Percentiles rank a stretch among this genome's conserved stretches.
These are phyloP conservation scores for Creontiades dilutus DNA, from an alignment of 2,888 invertebrate genomes.

Conservation along the genomic window DNA sequence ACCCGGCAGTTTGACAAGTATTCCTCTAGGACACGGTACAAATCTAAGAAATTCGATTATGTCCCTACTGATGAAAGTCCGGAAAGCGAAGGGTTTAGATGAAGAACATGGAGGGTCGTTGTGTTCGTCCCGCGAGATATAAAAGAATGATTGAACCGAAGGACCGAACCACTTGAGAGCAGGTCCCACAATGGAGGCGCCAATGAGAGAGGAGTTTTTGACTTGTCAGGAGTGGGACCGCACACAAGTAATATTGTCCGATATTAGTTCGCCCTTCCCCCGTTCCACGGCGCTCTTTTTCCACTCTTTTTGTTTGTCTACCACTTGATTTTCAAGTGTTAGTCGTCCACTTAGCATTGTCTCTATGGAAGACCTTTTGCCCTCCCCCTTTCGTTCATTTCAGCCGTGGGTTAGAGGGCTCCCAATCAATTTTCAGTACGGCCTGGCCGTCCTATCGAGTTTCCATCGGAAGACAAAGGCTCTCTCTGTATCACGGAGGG, in stretches of 20 bases:
- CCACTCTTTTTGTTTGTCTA: conserved; percentile 69
- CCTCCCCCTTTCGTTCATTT: conserved; percentile 56
- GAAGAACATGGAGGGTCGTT: not conserved
- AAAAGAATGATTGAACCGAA: conserved; percentile 52
- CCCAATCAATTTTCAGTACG: conserved; percentile 65
- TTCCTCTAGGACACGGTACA: too few species aligned
- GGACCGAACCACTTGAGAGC: conserved; percentile 65
- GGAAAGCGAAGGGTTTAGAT: not conserved
- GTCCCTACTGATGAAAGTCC: too few species aligned
- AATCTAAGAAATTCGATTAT: too few species aligned
- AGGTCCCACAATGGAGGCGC: conserved; percentile 71
- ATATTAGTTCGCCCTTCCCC: conserved; percentile 67
- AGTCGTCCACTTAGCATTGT: conserved; percentile 72
- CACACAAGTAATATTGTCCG: conserved; percentile 72
- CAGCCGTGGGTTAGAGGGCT: not conserved
- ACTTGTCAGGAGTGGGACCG: conserved; percentile 71
- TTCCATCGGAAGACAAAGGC: conserved; percentile 21
- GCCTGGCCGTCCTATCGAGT: conserved; percentile 26
- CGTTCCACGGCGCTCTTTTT: conserved; percentile 13
- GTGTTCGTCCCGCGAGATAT: conserved; percentile 11
- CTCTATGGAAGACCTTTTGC: conserved; percentile 54
- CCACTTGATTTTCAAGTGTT: conserved; percentile 71
- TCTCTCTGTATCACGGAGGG: not conserved
- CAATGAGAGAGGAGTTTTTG: conserved; percentile 72
- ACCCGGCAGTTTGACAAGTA: too few species aligned